These are phyloP conservation scores for Litoditis marina DNA, from an alignment of 2,888 invertebrate species.

Conservation along the genomic window DNA sequence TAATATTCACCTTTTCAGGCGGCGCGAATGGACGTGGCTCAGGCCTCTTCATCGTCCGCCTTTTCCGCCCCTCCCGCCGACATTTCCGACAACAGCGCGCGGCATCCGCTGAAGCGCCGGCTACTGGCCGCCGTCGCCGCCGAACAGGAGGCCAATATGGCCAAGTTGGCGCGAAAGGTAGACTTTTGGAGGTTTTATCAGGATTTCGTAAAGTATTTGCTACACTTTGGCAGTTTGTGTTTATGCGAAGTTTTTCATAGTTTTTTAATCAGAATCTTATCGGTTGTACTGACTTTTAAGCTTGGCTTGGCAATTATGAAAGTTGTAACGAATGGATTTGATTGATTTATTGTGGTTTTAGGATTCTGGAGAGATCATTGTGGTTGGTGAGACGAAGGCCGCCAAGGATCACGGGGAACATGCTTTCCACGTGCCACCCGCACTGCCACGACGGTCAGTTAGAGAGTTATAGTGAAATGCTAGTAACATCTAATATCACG, in stretches of 20 bases:
- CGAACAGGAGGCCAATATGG: background rate
- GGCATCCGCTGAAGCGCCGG: slow-evolving; percentile 21
- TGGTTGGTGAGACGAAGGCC: slow-evolving; percentile 7
- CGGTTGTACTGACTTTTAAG: too few relatives aligned
- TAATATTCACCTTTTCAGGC: too few relatives aligned
- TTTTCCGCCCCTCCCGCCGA: background rate
- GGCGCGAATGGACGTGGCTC: background rate
- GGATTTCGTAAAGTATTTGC: too few relatives aligned
- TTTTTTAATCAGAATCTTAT: too few relatives aligned
- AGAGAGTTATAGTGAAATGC: too few relatives aligned
- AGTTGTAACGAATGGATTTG: background rate
- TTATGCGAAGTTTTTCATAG: too few relatives aligned
- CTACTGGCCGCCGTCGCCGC: slow-evolving; percentile 12
- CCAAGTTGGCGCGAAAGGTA: slow-evolving; percentile 13
- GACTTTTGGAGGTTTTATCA: too few relatives aligned
- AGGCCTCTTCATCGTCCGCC: background rate
- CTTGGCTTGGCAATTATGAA: too few relatives aligned
- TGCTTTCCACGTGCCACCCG: too few relatives aligned
- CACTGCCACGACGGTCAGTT: too few relatives aligned
- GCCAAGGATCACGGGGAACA: slow-evolving; percentile 2
- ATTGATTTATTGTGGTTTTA: background rate
- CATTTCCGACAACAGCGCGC: background rate
- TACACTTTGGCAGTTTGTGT: too few relatives aligned
- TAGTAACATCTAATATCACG: too few relatives aligned
- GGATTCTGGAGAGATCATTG: slow-evolving; percentile 15